Conservation (phyloP, 1,140 invertebrate species). For the Oedothorax gibbosus region DNA sequence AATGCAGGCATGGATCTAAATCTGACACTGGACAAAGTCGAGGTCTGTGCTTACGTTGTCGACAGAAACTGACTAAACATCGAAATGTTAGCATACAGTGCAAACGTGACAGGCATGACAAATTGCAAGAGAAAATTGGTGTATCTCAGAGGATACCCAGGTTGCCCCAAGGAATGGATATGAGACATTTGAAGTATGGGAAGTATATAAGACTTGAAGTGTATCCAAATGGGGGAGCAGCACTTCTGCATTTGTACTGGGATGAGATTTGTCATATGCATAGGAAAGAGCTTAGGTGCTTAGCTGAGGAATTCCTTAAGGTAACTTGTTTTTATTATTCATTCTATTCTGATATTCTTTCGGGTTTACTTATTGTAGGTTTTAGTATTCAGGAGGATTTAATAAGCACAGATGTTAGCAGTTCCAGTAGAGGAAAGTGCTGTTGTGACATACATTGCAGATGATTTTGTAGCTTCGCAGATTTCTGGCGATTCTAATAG, state of each 20-base stretch:
- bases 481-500: too few relatives aligned
- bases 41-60: conserved; percentile 40
- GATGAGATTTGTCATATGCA: conserved; percentile 87
- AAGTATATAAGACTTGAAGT: conserved; percentile 87
- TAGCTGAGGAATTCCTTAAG: conserved; percentile 91
- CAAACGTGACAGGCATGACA: conserved; percentile 62
- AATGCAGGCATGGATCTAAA: not conserved
- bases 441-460: too few relatives aligned
- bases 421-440: too few relatives aligned
- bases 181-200: conserved; percentile 76
- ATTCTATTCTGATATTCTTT: too few relatives aligned
- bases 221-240: conserved; percentile 95
- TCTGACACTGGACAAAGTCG: conserved; percentile 5
- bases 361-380: too few relatives aligned
- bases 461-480: too few relatives aligned
- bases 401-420: too few relatives aligned
- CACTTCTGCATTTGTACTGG: conserved; percentile 91
- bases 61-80: conserved; percentile 38
- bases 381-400: too few relatives aligned
- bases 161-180: conserved; percentile 60
- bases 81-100: conserved; percentile 65
- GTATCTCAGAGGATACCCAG: conserved; percentile 63
- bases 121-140: conserved; percentile 39
- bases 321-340: conserved; percentile 70
- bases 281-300: conserved; percentile 79